Evolutionary conservation across 2,113 vertebrate species (phyloP).

Genomic region (Prinia subflava): DNA sequence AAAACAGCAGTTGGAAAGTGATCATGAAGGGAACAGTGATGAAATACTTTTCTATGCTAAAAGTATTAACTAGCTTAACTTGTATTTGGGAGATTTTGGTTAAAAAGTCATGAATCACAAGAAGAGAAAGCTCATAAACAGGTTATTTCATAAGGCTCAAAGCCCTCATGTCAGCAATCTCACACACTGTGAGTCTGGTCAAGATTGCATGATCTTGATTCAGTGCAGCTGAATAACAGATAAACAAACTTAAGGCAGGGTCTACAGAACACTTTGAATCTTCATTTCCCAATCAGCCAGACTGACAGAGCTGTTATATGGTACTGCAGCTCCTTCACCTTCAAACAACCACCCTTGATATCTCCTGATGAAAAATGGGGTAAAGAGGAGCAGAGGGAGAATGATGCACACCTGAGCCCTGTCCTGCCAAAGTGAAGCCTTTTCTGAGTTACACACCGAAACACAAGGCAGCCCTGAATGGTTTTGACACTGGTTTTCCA

Average conservation of each 20-base stretch:
- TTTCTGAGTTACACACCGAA: background rate
- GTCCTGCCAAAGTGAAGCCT: background rate
- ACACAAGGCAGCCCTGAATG: background rate
- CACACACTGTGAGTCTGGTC: fast-evolving
- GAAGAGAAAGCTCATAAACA: background rate
- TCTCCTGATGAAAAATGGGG: background rate
- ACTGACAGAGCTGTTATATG: background rate
- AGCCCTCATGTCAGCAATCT: background rate
- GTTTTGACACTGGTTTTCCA: background rate
- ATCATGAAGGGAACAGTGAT: background rate
- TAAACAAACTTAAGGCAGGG: background rate
- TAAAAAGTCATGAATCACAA: background rate
- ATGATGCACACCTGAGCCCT: fast-evolving
- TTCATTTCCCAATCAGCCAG: background rate
- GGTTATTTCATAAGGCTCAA: background rate
- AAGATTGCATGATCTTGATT: background rate
- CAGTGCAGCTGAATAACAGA: background rate
- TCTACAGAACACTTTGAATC: background rate
- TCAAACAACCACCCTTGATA: background rate
- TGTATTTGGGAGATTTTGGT: background rate
- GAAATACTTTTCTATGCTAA: background rate
- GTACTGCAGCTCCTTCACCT: background rate
- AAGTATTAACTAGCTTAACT: background rate
- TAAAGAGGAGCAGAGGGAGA: background rate
- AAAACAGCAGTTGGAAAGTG: background rate